Base-by-base conservation (phyloP, 2,888 invertebrate species). In the Drosophila stalkeri region DNA sequence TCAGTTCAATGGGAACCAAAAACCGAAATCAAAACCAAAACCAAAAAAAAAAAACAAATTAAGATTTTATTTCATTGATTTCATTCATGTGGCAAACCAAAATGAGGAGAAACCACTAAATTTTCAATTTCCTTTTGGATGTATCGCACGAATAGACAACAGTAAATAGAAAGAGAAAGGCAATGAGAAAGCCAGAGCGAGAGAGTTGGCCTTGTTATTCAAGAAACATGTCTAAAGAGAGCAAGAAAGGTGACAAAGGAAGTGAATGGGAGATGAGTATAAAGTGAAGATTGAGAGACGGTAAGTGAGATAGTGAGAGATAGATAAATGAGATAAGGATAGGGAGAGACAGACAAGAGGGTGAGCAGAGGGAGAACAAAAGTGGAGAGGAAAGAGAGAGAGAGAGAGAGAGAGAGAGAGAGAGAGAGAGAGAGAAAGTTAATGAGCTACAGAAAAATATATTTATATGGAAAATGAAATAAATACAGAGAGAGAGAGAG, bases 51-150 rank as follows among this genome's bases (percentile, higher is more conserved):
- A n/a, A 51, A 33, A 51, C n/a, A n/a, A n/a, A n/a, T n/a, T 51
- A 18, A n/a, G 49, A 51, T 51, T 49, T 35, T 9, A 3, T 52
- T 52, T 35, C 20, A 8, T 18, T 49, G 49, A 49, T 31, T 51
- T 37, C 37, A 23, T 16, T 23, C 52, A 35, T 20, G 35, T 23
- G 52, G 35, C 9, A 20, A 16, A 20, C 3, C 52, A 5, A 54
- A 16, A 16, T 20, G 9, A 9, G 16, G 11, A 20, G 16, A 37
- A 39, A 35, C 3, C 49, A 33, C 33, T 51, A 33, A 37, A 54
- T 37, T 54, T 54, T 35, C 33, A 35, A 52, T 33, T 52, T 20
- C 14, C 49, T 18, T 18, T 49, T 12, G 16, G 2, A 37, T 37
- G 16, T 20, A 20, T 37, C 20, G 37, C 18, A 14, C 8, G 52